These are phyloP conservation scores for Dryococelus australis DNA, from an alignment of 2,888 invertebrate species.

Conservation along the genomic window DNA sequence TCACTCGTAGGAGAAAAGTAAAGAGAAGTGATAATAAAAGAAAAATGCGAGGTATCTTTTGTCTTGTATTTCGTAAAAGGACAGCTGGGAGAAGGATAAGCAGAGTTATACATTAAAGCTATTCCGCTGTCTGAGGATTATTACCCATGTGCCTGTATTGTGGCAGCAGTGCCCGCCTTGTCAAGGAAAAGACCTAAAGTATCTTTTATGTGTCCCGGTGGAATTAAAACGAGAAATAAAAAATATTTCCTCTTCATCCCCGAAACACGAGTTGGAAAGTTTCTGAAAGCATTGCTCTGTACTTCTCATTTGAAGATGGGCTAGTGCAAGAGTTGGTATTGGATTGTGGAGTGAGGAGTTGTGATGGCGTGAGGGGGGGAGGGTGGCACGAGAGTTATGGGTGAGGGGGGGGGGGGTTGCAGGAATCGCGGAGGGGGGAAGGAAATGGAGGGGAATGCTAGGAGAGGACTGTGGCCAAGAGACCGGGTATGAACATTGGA, in stretches of 20 bases:
- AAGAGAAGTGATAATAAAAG: background rate
- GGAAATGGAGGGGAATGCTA: background rate
- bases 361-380: no score
- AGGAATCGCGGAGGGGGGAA: background rate
- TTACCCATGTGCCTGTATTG: conserved; percentile 8
- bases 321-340: background rate
- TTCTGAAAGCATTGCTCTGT: conserved; percentile 11
- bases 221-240: conserved; percentile 16
- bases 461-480: background rate
- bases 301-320: conserved; percentile 16
- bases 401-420: background rate
- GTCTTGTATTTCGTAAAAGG: background rate
- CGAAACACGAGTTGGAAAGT: background rate
- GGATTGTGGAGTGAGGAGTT: background rate
- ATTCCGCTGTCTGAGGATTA: background rate
- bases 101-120: conserved; percentile 5
- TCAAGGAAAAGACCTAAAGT: conserved; percentile 2
- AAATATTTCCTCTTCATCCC: background rate
- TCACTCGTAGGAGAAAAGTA: background rate
- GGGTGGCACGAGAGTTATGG: no score
- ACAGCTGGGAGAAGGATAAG: background rate
- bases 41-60: background rate
- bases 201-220: conserved; percentile 8
- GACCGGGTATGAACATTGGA: background rate
- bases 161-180: background rate